Base-by-base conservation (phyloP, 2,888 invertebrate species). In the Zaprionus obscuricornis region DNA sequence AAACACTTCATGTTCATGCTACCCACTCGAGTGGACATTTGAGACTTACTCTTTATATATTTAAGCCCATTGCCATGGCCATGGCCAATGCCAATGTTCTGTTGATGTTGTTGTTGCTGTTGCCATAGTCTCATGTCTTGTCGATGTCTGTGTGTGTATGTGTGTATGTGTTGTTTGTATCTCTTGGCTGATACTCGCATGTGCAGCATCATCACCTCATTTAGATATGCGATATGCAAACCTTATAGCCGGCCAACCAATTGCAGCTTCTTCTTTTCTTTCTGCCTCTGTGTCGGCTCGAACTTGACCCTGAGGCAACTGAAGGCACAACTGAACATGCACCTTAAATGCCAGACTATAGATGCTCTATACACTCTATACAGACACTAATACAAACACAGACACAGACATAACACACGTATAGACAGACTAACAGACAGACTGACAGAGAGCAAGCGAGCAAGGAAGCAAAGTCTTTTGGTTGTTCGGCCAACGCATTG, bases 1-100 rank as follows among this genome's bases (percentile, higher is more conserved):
- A 87, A 86, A 81, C 81, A 81, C 87, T 86, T 86, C 83, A 86
- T 81, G 87, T 81, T 85, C 83, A 70, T 77, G 82, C 74, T 75
- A 40, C 86, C 78, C 78, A 79, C 78, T 79, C 78, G 86, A 79
- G 78, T 79, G 82, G 85, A 86, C 78, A 79, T 81, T 84, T 79
- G 78, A 79, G 78, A 74, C 77, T 74, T 73, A 57, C 64, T 65
- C 62, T 68, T 62, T 52, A 49, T 40, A n/a, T 58, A 54, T 70
- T 68, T 69, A 62, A 69, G 69, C 74, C 60, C 64, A 43, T 22
- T 4, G 4, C 22, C 22, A 22, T 22, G 31, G 65, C 47, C 63
- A 45, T 45, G 36, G 55, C 54, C 55, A 54, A 16, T 34, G 10
- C 17, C n/a, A 10, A 33, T 45, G 17, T 31, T 10, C 22, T 18